Evolutionary conservation across 2,113 vertebrate species (phyloP), one percentile per base, ranked within the genome.

Genomic region (Barnardius zonarius): DNA sequence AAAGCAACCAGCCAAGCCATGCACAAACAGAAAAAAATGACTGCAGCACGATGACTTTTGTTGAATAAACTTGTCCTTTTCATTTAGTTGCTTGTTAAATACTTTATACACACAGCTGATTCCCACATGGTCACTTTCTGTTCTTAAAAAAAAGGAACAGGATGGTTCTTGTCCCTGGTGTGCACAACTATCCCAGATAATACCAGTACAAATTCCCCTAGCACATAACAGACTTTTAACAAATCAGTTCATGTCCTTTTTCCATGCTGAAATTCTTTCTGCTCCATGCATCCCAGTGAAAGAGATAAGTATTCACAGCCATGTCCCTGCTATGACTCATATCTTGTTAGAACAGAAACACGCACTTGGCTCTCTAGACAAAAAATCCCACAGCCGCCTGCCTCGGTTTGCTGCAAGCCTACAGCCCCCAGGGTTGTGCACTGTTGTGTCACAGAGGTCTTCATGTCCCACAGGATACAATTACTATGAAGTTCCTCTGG

Each of bases 301-400:
- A 88, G 62, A 17, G 8, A 81, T 88, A 94, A 91, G 62, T 95
- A 94, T 94, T 86, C 86, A 88, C 48, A 96, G 69, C 70, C 92
- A 87, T n/a, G 57, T 95, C 77, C 74, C 66, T 89, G 54, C 69
- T 66, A 82, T 95, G 96, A 96, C 83, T 95, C 91, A 94, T 72
- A 69, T 44, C 77, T 89, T 89, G 81, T 95, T 89, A 96, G 83
- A 92, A 79, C 86, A 94, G 75, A 95, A 95, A 88, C 76, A 93
- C 19, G 41, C 41, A 66, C 67, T 91, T 75, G 79, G 73, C 9
- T 92, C 59, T 61, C n/a, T 28, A 52, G 67, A 80, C 86, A 64
- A 92, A 82, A 88, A 93, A 46, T 62, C 41, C 52, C 68, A 37
- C 83, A 85, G 78, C 66, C 1, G 5, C 78, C 43, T 55, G 41